These are phyloP conservation scores for Selene dorsalis DNA, from an alignment of 2,797 vertebrate genomes.

Conservation along the genomic window DNA sequence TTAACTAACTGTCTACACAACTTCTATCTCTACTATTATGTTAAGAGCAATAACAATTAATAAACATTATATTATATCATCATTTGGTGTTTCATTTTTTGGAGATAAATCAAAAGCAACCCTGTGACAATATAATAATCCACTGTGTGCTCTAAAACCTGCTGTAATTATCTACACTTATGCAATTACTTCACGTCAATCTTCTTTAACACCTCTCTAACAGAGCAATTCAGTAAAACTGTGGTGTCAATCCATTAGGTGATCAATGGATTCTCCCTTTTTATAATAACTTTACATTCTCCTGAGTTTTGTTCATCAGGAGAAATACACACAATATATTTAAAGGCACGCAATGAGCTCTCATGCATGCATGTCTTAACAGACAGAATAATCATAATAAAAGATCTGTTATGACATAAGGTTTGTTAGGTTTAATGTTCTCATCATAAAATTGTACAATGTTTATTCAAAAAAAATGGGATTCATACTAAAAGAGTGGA, in stretches of 20 bases:
- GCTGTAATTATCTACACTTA: background rate
- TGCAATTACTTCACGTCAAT: background rate
- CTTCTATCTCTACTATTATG: background rate
- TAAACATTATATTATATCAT: background rate
- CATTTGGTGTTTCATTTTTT: slow-evolving; percentile 1
- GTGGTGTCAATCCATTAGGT: background rate
- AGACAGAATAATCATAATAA: background rate
- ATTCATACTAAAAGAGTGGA: background rate
- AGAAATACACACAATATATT: background rate
- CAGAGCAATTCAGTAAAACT: background rate
- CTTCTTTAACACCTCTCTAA: background rate
- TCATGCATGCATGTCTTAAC: background rate
- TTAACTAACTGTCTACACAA: background rate
- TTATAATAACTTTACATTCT: background rate
- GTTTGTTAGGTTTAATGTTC: background rate
- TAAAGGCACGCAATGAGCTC: background rate
- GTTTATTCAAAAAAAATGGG: background rate
- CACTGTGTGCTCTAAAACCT: background rate
- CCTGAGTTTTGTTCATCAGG: background rate
- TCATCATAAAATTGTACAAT: background rate
- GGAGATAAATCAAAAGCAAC: background rate
- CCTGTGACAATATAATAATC: background rate
- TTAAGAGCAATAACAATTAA: background rate
- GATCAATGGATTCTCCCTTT: background rate
- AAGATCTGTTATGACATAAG: background rate